phyloP scores from a whole-genome alignment of 2,797 vertebrate species.

The Manis javanica region DNA sequence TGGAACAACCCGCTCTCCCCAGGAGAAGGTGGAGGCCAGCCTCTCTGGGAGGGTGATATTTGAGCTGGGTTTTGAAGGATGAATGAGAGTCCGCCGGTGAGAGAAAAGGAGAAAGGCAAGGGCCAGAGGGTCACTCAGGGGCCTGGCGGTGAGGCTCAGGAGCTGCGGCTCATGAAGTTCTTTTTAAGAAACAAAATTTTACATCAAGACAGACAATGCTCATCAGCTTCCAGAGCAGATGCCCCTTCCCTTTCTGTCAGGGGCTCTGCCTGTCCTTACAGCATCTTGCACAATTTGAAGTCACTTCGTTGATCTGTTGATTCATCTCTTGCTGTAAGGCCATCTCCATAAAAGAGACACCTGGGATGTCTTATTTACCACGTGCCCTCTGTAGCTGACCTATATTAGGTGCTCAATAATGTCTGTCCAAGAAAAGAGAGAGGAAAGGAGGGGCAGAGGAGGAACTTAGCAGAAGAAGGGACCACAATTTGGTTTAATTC shows the following conservation, averaged over 20 bases:
- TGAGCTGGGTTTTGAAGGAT: conserved; percentile 52
- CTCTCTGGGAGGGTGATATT: not conserved
- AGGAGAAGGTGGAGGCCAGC: not conserved
- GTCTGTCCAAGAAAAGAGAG: not conserved
- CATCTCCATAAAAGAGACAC: not conserved
- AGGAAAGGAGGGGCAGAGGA: not conserved
- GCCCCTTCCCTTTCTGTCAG: not conserved
- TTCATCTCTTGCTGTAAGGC: not conserved
- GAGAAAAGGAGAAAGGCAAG: not conserved
- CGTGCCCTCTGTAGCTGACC: not conserved
- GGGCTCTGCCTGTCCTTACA: not conserved
- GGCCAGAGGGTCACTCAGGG: not conserved
- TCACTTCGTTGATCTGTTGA: not conserved
- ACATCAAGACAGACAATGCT: not conserved
- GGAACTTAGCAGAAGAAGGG: not conserved
- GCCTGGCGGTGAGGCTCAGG: not conserved
- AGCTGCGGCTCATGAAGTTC: not conserved
- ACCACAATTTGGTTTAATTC: not conserved
- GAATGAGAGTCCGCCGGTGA: not conserved
- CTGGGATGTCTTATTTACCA: not conserved
- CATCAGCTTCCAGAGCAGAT: not conserved
- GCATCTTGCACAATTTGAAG: not conserved
- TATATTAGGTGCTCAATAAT: not conserved
- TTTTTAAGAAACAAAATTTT: not conserved
- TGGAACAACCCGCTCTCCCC: not conserved